Base-by-base conservation (phyloP, 2,888 invertebrate genomes). In the Agriopis leucophaearia region DNA sequence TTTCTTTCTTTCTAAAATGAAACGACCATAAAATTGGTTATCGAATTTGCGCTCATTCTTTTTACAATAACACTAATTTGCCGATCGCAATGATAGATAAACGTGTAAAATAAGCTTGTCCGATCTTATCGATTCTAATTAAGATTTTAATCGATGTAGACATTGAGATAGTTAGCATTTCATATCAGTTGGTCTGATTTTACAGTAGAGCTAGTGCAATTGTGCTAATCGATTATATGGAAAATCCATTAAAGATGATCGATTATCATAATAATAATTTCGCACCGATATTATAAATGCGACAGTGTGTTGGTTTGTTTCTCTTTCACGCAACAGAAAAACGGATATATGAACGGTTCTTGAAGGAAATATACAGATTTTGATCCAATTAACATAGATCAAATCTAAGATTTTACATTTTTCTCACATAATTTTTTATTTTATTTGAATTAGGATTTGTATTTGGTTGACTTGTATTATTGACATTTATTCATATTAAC, bases 51-150 rank as follows among this genome's bases (percentile, higher is more conserved):
- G 48, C 55, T 55, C 40, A 55, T 65, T 59, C 47, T 45, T 65
- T 51, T 36, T 54, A 58, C 45, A 64, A 52, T 52, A 65, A 58
- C 42, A 60, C 40, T 48, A 47, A 65, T 48, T 65, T 47, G 8
- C 40, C 15, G 65, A 67, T 67, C 16, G 13, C 18, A 48, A 54
- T 58, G 40, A 16, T 36, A 63, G 67, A 67, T 67, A 63, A 42
- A 16, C 47, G 13, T 66, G 66, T 62, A 51, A 44, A 59, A 56
- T 66, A 12, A 42, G n/a, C 48, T 55, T 64, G 54, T 59, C 51
- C 48, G 60, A 68, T 64, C n/a, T 60, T 60, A 68, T 64, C 63
- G 40, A 58, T 56, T 56, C 59, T 64, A 59, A 64, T 68, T 68
- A 47, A 68, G 68, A 68, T 68, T 16, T 10, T 50, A 36, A 68